Evolutionary conservation across 1,140 invertebrate genomes (phyloP), one percentile per base, ranked within the genome.

Genomic region (Calephelis nemesis): DNA sequence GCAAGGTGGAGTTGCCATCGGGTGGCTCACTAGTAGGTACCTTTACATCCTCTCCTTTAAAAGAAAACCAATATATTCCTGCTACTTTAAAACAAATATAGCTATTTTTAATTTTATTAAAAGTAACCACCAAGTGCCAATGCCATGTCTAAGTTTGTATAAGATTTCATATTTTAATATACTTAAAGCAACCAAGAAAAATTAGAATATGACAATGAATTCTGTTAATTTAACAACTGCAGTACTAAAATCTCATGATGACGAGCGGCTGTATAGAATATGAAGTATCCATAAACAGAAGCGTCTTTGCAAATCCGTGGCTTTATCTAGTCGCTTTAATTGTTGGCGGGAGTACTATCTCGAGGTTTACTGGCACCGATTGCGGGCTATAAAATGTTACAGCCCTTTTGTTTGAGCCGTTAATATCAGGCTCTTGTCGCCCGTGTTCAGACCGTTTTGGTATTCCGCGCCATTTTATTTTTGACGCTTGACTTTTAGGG

Each of bases 311-410:
- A 62, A 58, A 69, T 69, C 63, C 64, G 66, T 60, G 74, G 78
- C 74, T 80, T 84, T 90, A 88, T 90, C 87, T 85, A 19, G 62
- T 79, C 78, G 78, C 78, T 87, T 86, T 90, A 90, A 90, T 90
- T 90, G 87, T 87, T 81, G 79, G 79, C 81, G 65, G 79, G 86
- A 85, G 82, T 78, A 78, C 84, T 81, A 89, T 89, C 87, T 76
- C 68, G 75, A 72, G 76, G 77, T 77, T 81, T 81, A 79, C 75
- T 77, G 73, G 72, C 77, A 71, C 62, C 78, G 84, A 87, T 87
- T 83, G 80, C 76, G 78, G 52, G 71, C 74, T 74, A 77, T 90
- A 90, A 90, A 90, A 87, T 81, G 82, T 87, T 86, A 88, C 80
- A 79, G 78, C 87, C 81, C 83, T 80, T 85, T 84, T 83, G 83